Evolutionary conservation across 2,113 vertebrate species (phyloP), one percentile per base, ranked within the genome.

Genomic region (Callospermophilus lateralis): DNA sequence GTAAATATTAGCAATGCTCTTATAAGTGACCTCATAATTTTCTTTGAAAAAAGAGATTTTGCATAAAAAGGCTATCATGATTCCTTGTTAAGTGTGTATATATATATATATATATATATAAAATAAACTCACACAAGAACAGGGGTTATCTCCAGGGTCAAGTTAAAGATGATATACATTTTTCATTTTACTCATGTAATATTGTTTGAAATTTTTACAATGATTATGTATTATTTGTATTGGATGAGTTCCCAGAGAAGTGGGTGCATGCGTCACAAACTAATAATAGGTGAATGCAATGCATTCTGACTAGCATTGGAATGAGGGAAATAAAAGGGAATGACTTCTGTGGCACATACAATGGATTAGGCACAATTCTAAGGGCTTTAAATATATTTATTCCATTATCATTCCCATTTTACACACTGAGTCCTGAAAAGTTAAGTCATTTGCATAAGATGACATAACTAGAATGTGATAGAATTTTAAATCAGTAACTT

Each of bases 1-100:
- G 16, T 89, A 58, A 92, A 89, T 79, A 78, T 48, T 89, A 63
- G 77, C 30, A 92, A 45, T 79, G 11, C 78, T 89, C 16, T 78
- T 89, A 65, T 65, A 26, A 3, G 2, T 51, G 26, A 84, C 4
- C 8, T 89, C 53, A 89, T 11, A 65, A 77, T 37, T 76, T 81
- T 81, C 28, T 76, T 5, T 76, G 19, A 63, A n/a, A 74, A 37
- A 48, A 4, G 17, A 87, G 19, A 32, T 6, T 77, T n/a, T 78
- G 4, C 10, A 84, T 78, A 39, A 65, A 84, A 84, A n/a, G 28
- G 34, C 11, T 79, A 15, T 15, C 28, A 89, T 63, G 17, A 61
- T 84, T 81, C 10, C 63, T 80, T 61, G 4, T 73, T 89, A 73
- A 89, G 2, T 79, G 45, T 48, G 8, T 48, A 48, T 48, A 9